A percentile compares a stretch with the other conserved stretches of the same genome.
phyloP scores from a whole-genome alignment of 1,140 invertebrate genomes.

The Sycophila sp. region DNA sequence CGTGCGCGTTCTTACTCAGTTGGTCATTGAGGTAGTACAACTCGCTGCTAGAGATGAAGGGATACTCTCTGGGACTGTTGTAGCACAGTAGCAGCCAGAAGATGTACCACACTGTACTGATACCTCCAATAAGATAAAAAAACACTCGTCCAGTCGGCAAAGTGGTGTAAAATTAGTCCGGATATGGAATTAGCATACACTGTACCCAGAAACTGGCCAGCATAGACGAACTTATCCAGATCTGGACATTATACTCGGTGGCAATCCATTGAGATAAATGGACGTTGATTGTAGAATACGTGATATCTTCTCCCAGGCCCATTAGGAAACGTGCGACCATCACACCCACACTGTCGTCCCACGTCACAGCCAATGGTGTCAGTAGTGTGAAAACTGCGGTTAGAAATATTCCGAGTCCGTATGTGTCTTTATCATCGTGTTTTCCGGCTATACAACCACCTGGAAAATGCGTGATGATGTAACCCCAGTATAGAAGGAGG shows the following conservation, averaged over 20 bases:
- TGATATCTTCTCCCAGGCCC: conserved; percentile 48
- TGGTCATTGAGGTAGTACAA: conserved; percentile 72
- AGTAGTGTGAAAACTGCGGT: neutral
- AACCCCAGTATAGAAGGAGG: conserved; percentile 9
- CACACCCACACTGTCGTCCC: conserved; percentile 7
- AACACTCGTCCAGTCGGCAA: neutral
- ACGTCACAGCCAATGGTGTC: neutral
- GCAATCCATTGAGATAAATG: conserved; percentile 60
- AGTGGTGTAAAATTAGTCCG: neutral
- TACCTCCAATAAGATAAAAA: conserved; percentile 2
- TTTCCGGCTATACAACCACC: neutral
- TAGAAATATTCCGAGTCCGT: neutral
- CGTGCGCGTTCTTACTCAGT: neutral
- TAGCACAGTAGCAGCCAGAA: conserved; percentile 70
- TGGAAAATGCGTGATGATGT: neutral
- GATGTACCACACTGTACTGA: neutral
- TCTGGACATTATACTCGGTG: conserved; percentile 54
- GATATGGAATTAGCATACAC: neutral
- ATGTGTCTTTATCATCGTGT: neutral
- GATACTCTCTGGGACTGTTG: conserved; percentile 80
- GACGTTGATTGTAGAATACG: conserved; percentile 62
- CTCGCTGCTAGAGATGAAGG: conserved; percentile 81
- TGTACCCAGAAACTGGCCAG: conserved; percentile 48
- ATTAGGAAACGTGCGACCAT: conserved; percentile 67
- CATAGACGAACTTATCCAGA: conserved; percentile 53